phyloP scores from a whole-genome alignment of 2,888 invertebrate species.

The Tetrapedia diversipes region DNA sequence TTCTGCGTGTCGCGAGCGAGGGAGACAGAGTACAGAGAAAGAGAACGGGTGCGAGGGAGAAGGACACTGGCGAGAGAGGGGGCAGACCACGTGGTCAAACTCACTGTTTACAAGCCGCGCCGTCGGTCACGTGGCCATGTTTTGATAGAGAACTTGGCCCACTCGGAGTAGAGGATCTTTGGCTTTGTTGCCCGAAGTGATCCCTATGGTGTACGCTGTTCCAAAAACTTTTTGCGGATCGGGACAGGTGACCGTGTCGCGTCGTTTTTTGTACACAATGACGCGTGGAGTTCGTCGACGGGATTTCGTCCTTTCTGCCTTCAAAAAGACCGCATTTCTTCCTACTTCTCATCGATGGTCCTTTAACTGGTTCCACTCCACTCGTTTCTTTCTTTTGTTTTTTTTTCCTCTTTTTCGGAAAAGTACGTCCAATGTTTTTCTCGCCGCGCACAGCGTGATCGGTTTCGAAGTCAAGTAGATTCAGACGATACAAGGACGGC shows the following conservation, averaged over 20 bases:
- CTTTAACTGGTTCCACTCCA: neutral
- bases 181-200: constrained; percentile 35
- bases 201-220: neutral
- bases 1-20: constrained; percentile 54
- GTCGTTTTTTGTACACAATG: constrained; percentile 15
- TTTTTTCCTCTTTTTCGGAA: too few relatives aligned
- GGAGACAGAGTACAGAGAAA: constrained; percentile 31
- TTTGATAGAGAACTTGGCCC: constrained; percentile 75
- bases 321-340: constrained; percentile 19
- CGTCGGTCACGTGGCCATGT: constrained; percentile 79
- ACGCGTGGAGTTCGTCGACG: constrained; percentile 13
- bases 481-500: neutral
- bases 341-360: constrained; percentile 59
- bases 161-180: constrained; percentile 45
- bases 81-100: constrained; percentile 79
- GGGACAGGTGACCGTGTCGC: constrained; percentile 1
- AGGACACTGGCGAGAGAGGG: constrained; percentile 48
- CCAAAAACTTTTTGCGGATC: constrained; percentile 12
- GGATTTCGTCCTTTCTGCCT: constrained; percentile 24
- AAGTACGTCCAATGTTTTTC: too few relatives aligned
- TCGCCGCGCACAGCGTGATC: too few relatives aligned
- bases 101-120: constrained; percentile 77
- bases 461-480: constrained; percentile 3
- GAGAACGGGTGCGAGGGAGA: constrained; percentile 42
- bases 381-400: constrained; percentile 25